Conservation (phyloP, 2,797 vertebrate species). For the Sparus aurata region DNA sequence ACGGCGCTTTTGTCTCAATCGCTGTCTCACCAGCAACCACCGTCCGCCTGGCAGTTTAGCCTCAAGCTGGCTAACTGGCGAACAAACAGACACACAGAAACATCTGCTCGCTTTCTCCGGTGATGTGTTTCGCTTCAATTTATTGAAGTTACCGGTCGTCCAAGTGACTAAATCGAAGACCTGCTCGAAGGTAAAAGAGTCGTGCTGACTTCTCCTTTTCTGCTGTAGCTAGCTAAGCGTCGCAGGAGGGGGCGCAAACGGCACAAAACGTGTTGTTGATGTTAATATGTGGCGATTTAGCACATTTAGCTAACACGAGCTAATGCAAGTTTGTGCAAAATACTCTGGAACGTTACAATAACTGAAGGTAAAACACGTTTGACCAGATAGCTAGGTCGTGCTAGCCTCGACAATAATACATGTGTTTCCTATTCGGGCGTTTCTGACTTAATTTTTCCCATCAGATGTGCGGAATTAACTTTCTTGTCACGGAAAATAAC, state of each 20-base stretch:
- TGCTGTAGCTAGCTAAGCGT: constrained; percentile 48
- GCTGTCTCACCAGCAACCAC: constrained; percentile 32
- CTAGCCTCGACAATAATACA: not conserved
- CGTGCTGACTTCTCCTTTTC: constrained; percentile 37
- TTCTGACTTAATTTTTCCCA: not conserved
- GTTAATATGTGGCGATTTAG: constrained; percentile 45
- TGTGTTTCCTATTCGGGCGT: constrained; percentile 11
- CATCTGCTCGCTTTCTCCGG: not conserved
- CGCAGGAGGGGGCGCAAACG: constrained; percentile 67
- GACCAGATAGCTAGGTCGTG: not conserved
- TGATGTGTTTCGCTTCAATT: constrained; percentile 40
- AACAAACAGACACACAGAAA: not conserved
- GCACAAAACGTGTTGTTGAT: constrained; percentile 48
- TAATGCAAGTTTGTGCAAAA: constrained; percentile 29
- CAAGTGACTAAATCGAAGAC: constrained; percentile 19
- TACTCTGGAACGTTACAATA: not conserved
- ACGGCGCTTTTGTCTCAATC: constrained; percentile 19
- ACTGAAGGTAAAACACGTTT: not conserved
- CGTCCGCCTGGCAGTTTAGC: constrained; percentile 64
- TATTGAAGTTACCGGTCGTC: constrained; percentile 3
- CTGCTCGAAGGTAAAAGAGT: constrained; percentile 66
- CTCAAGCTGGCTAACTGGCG: constrained; percentile 50
- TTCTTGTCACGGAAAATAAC: not conserved
- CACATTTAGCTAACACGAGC: constrained; percentile 17
- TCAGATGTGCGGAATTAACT: not conserved